Evolutionary conservation across 2,888 invertebrate species (phyloP).

Genomic region (Thecophora atra): DNA sequence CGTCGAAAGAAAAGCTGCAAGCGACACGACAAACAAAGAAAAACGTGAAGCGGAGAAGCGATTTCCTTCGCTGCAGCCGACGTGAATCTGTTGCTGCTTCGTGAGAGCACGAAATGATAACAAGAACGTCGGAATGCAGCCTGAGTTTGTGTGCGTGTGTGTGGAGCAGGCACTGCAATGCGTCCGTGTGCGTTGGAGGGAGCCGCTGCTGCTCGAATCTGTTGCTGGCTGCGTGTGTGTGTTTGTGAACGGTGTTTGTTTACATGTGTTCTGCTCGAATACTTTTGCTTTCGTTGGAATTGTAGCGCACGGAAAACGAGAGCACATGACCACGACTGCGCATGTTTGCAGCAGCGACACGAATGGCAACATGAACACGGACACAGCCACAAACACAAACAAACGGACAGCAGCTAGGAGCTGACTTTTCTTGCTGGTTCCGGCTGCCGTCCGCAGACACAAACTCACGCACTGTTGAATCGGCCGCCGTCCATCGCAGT

Average conservation of each 20-base stretch:
- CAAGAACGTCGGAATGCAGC: neutral
- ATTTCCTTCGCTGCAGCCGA: too few species aligned
- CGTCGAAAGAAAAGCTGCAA: too few species aligned
- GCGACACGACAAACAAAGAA: too few species aligned
- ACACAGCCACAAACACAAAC: constrained; percentile 7
- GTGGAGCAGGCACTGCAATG: neutral
- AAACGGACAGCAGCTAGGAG: neutral
- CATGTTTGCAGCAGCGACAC: constrained; percentile 24
- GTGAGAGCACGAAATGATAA: constrained; percentile 8
- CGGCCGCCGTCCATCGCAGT: constrained; percentile 40
- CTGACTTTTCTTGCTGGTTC: constrained; percentile 27
- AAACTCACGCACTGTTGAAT: constrained; percentile 39
- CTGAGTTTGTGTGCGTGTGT: neutral
- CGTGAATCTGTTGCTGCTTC: neutral
- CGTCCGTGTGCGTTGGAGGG: neutral
- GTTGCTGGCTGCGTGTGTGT: neutral
- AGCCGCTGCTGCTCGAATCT: neutral
- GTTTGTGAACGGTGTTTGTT: constrained; percentile 16
- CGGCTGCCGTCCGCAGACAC: constrained; percentile 29
- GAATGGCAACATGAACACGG: constrained; percentile 3
- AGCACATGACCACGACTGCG: neutral
- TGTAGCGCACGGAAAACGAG: neutral
- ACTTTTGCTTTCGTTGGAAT: constrained; percentile 58
- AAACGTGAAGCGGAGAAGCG: too few species aligned
- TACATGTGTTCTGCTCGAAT: constrained; percentile 19